phyloP scores from a whole-genome alignment of 2,113 vertebrate genomes.

The western clawed frog (Xenopus tropicalis) region UCB_Xtro_10.0 CM004450.2:59981001-59981500 shows the following conservation, averaged over 20 bases:
- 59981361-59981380: slow-evolving; percentile 16
- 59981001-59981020: no score
- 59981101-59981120: no score
- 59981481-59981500: slow-evolving; percentile 27
- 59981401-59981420: slow-evolving; percentile 8
- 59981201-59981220: neutral
- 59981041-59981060: no score
- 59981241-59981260: neutral
- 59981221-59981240: neutral
- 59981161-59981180: neutral
- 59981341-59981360: slow-evolving; percentile 15
- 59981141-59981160: neutral
- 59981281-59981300: slow-evolving; percentile 7
- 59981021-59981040: no score
- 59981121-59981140: no score
- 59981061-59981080: no score
- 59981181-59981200: neutral
- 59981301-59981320: slow-evolving; percentile 16
- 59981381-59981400: neutral
- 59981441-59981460: slow-evolving; percentile 26
- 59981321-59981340: slow-evolving; percentile 11
- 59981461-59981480: slow-evolving; percentile 14
- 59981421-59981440: neutral
- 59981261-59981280: neutral
- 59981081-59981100: no score